Conservation (phyloP, 2,888 invertebrate species). For the Calameuta filiformis region DNA sequence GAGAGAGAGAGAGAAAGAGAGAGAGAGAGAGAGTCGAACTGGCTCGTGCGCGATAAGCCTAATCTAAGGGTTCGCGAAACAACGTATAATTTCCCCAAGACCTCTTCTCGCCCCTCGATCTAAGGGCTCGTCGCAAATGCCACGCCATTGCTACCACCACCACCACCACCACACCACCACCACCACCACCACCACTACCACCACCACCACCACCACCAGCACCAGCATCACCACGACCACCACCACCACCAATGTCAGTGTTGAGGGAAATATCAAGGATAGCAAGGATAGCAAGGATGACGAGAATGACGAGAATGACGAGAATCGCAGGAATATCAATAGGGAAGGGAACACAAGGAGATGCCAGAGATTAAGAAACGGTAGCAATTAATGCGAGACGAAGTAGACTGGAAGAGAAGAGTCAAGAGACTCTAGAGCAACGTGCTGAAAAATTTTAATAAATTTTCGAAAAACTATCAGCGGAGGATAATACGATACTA, state of each 20-base stretch:
- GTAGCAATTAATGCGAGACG: no score
- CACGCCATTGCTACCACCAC: conserved; percentile 22
- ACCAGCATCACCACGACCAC: neutral
- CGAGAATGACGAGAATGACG: neutral
- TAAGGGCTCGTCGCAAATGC: conserved; percentile 23
- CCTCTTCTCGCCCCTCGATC: neutral
- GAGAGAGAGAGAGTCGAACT: conserved; percentile 24
- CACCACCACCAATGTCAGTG: neutral
- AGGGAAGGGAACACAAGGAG: neutral
- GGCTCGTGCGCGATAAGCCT: conserved; percentile 47
- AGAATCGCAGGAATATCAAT: conserved; percentile 1
- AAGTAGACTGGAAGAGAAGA: no score
- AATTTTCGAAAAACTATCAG: no score
- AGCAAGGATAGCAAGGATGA: neutral
- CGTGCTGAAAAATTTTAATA: no score
- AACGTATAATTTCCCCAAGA: conserved; percentile 3
- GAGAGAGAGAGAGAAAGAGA: no score
- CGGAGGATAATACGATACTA: no score
- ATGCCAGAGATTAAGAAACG: no score
- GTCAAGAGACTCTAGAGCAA: no score
- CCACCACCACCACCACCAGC: neutral
- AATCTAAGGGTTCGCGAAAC: conserved; percentile 43
- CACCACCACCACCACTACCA: neutral
- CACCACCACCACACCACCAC: neutral
- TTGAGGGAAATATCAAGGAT: no score